These are phyloP conservation scores for Loris lydekkerianus DNA, from an alignment of 2,797 vertebrate genomes.

Conservation along the genomic window DNA sequence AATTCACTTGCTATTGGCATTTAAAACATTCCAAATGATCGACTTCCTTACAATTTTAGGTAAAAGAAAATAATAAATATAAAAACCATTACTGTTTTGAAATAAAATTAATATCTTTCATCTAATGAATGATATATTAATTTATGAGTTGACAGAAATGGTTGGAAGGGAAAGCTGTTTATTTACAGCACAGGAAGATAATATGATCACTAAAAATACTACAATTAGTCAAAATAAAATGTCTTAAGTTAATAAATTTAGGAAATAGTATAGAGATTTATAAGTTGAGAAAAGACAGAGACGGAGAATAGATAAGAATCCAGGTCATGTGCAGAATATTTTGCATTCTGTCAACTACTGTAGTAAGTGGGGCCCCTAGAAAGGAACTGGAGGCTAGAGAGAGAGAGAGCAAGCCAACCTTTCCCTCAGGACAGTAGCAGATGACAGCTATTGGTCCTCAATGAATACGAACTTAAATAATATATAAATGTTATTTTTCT, in stretches of 20 bases:
- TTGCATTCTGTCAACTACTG: not conserved
- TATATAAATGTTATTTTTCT: not conserved
- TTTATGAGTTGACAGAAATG: not conserved
- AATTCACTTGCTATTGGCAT: not conserved
- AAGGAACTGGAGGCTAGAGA: not conserved
- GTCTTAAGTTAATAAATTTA: not conserved
- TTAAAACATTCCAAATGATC: not conserved
- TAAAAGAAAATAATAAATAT: not conserved
- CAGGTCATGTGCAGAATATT: not conserved
- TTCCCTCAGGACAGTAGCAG: not conserved
- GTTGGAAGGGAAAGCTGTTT: constrained; percentile 27
- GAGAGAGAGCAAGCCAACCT: not conserved
- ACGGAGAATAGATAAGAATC: not conserved
- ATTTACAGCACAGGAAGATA: not conserved
- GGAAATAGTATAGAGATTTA: not conserved
- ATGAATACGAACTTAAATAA: not conserved
- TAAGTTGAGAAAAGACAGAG: not conserved
- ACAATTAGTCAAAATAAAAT: constrained; percentile 1
- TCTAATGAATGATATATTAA: not conserved
- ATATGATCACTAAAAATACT: not conserved
- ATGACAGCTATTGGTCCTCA: not conserved
- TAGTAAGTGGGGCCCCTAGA: not conserved
- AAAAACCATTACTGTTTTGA: not conserved
- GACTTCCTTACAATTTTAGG: not conserved
- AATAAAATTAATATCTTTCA: not conserved